These are phyloP conservation scores for Lutjanus erythropterus DNA, from an alignment of 2,113 vertebrate species.

Conservation along the genomic window DNA sequence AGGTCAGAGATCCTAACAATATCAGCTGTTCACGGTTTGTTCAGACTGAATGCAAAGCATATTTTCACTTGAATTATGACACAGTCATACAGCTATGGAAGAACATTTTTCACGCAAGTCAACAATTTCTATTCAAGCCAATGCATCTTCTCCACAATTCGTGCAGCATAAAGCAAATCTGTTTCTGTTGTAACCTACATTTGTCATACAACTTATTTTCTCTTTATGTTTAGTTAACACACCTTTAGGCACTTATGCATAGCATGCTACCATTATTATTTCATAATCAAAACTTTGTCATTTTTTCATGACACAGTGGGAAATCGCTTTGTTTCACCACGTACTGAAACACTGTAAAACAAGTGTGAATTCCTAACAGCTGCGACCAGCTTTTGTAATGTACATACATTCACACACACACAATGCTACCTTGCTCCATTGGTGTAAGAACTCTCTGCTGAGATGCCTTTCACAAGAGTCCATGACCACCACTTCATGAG, in stretches of 20 bases:
- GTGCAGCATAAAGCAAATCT: background rate
- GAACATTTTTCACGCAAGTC: slow-evolving; percentile 18
- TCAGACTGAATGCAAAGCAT: slow-evolving; percentile 26
- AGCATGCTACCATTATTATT: background rate
- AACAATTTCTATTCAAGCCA: slow-evolving; percentile 5
- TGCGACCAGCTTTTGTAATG: no score
- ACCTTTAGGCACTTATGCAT: background rate
- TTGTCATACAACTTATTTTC: background rate
- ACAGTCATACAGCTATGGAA: slow-evolving; percentile 1
- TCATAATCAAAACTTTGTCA: background rate
- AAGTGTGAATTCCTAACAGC: no score
- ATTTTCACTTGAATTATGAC: slow-evolving; percentile 45
- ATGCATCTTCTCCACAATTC: background rate
- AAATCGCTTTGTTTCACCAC: background rate
- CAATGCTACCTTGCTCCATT: no score
- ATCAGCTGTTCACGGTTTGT: slow-evolving; percentile 47
- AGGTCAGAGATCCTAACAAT: slow-evolving; percentile 36
- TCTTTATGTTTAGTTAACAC: background rate
- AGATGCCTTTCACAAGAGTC: no score
- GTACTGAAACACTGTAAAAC: background rate
- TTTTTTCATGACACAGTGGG: background rate
- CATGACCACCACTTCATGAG: no score
- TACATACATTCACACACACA: no score
- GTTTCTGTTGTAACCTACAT: background rate
- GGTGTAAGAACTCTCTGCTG: no score